Percentiles rank a stretch among this genome's conserved stretches.
Evolutionary conservation across 2,113 vertebrate genomes (phyloP).

Genomic region (Osmerus eperlanus): DNA sequence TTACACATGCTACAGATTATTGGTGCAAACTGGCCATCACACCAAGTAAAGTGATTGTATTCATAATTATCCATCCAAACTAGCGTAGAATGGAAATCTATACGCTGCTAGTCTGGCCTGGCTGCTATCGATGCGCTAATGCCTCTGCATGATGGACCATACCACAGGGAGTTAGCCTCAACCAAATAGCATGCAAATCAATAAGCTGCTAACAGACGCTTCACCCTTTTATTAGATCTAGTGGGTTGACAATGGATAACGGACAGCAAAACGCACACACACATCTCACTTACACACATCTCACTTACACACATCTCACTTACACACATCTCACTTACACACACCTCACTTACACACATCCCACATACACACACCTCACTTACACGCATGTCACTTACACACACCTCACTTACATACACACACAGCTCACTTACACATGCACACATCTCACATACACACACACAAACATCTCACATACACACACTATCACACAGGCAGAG

Average conservation of each 20-base stretch:
- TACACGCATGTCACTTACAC: neutral
- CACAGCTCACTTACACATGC: too few relatives aligned
- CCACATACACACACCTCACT: neutral
- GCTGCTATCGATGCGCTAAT: slow-evolving; percentile 3
- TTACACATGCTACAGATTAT: too few relatives aligned
- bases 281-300: neutral
- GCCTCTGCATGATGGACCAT: neutral
- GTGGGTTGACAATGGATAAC: neutral
- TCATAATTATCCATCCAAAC: too few relatives aligned
- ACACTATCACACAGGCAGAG: neutral
- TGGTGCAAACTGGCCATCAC: too few relatives aligned
- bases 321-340: neutral
- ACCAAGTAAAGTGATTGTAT: too few relatives aligned
- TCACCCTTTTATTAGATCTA: too few relatives aligned
- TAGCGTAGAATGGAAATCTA: neutral
- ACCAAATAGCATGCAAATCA: too few relatives aligned
- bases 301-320: neutral
- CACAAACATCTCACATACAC: too few relatives aligned
- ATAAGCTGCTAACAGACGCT: too few relatives aligned
- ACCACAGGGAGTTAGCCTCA: neutral
- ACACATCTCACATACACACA: neutral
- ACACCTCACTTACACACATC: neutral
- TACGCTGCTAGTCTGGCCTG: neutral
- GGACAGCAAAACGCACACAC: neutral
- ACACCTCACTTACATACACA: too few relatives aligned